Conservation (phyloP, 2,797 vertebrate genomes). For the Agapornis canus region DNA sequence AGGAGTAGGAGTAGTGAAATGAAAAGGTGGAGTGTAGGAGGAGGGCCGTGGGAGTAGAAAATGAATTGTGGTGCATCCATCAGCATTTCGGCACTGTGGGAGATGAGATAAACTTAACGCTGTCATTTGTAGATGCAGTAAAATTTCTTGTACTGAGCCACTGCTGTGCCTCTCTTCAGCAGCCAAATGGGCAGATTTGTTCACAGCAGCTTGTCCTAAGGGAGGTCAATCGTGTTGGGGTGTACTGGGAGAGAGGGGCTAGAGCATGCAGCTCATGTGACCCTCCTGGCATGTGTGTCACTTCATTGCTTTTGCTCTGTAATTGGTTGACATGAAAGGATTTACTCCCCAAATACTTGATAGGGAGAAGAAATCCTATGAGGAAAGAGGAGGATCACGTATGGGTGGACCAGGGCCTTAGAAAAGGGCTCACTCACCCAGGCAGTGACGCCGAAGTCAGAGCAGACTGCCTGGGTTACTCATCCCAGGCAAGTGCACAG, state of each 20-base stretch:
- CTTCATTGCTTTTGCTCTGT: not conserved
- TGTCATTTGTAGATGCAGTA: constrained; percentile 25
- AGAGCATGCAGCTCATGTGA: accelerated
- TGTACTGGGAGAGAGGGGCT: not conserved
- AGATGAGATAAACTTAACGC: constrained; percentile 56
- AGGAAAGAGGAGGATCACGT: not conserved
- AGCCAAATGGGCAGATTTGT: not conserved
- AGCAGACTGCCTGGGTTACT: not conserved
- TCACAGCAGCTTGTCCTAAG: accelerated
- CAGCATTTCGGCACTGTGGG: constrained; percentile 41
- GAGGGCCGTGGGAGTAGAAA: constrained; percentile 58
- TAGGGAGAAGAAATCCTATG: not conserved
- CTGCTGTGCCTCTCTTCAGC: not conserved
- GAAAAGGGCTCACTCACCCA: not conserved
- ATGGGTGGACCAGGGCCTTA: accelerated
- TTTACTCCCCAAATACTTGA: not conserved
- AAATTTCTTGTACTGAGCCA: not conserved
- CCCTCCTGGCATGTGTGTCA: not conserved
- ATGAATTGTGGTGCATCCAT: constrained; percentile 62
- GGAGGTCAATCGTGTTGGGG: not conserved
- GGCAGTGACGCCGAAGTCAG: not conserved
- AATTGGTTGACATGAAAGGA: not conserved
- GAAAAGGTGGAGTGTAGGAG: constrained; percentile 68
- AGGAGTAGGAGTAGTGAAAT: constrained; percentile 62
- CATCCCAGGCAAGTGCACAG: not conserved